These are phyloP conservation scores for Aphrocallistes beatrix DNA, from an alignment of 37 sponge, comb jelly and placozoan species.

Conservation along the genomic window DNA sequence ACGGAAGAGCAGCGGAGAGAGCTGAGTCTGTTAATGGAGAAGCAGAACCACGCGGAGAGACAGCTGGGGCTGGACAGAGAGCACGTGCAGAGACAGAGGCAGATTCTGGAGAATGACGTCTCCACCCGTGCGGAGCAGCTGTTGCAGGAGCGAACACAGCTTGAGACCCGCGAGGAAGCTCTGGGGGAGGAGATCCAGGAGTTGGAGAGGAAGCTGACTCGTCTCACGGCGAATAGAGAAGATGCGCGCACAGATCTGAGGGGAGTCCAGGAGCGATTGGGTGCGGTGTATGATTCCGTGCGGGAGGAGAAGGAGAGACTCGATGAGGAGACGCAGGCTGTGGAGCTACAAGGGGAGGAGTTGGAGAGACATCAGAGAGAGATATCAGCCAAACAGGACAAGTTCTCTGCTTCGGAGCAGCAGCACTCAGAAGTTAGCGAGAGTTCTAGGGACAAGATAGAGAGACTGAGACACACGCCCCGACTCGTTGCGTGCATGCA, in stretches of 20 bases:
- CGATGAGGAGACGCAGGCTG: not conserved
- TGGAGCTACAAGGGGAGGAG: not conserved
- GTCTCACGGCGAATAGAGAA: not conserved
- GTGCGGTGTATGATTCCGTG: not conserved
- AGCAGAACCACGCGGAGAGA: not conserved
- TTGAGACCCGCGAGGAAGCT: not conserved
- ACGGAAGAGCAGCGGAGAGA: conserved; percentile 1
- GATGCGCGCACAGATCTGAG: not conserved
- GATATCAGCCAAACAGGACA: not conserved
- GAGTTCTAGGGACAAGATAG: not conserved
- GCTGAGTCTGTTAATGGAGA: not conserved
- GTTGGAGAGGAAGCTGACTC: conserved; percentile 10
- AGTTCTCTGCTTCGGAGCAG: not conserved
- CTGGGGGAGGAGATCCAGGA: not conserved
- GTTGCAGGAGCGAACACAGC: not conserved
- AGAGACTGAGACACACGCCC: not conserved
- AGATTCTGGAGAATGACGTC: not conserved
- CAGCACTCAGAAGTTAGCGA: not conserved
- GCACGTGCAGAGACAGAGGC: conserved; percentile 14
- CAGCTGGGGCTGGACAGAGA: conserved; percentile 15
- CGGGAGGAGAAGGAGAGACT: not conserved
- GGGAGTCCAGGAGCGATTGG: not conserved
- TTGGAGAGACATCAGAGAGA: not conserved
- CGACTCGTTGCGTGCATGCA: not conserved
- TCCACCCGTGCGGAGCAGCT: not conserved